Conservation (phyloP, 1,140 invertebrate species). For the Brachionus koreanus region DNA sequence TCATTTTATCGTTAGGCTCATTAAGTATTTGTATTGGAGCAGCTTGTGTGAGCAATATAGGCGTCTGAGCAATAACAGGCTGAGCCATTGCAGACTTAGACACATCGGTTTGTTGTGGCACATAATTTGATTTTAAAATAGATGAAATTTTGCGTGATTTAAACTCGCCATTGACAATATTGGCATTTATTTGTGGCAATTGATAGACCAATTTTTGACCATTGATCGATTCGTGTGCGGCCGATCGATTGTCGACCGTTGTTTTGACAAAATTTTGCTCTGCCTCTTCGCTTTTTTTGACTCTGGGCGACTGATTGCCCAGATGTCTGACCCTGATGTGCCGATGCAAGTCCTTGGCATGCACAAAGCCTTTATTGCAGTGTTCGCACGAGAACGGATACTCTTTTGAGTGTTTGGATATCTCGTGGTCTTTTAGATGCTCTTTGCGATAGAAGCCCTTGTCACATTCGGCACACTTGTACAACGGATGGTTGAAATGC, state of each 20-base stretch:
- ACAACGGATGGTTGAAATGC: background rate
- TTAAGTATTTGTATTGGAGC: background rate
- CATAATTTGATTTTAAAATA: conserved; percentile 6
- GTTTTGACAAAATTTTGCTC: background rate
- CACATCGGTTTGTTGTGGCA: background rate
- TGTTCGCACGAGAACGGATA: conserved; percentile 31
- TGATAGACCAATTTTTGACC: background rate
- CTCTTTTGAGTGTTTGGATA: conserved; percentile 24
- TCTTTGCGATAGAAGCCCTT: conserved; percentile 25
- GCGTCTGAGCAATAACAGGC: background rate
- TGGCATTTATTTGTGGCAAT: background rate
- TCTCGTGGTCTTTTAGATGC: conserved; percentile 30
- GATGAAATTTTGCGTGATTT: conserved; percentile 28
- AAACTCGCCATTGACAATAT: background rate
- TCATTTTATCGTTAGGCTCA: background rate
- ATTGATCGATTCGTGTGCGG: background rate
- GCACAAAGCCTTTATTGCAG: conserved; percentile 28
- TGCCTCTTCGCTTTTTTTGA: background rate
- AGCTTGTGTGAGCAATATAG: background rate
- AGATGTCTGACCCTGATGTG: conserved; percentile 1
- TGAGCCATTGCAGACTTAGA: background rate
- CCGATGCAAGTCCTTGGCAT: conserved; percentile 9
- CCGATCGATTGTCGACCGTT: background rate
- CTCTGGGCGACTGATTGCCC: background rate
- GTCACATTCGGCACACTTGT: background rate